Evolutionary conservation across 2,888 invertebrate genomes (phyloP).

Genomic region (Hecatera dysodea): DNA sequence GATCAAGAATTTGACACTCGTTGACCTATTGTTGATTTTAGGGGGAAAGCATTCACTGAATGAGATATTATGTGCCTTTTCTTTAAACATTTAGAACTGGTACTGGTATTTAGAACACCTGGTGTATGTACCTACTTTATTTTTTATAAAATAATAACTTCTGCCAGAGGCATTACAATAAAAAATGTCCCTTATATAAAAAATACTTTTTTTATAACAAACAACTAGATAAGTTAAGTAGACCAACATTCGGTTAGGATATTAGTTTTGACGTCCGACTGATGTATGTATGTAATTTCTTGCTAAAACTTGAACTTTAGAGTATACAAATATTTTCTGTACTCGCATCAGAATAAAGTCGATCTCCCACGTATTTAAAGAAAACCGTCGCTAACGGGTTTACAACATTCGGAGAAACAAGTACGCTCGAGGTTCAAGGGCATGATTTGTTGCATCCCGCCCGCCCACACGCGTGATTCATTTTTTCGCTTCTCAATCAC

Average conservation of each 20-base stretch:
- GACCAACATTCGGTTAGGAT: too few species aligned
- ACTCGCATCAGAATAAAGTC: slow-evolving; percentile 47
- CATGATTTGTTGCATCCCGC: slow-evolving; percentile 83
- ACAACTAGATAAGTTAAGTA: too few species aligned
- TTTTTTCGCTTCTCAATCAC: slow-evolving; percentile 79
- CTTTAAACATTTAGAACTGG: too few species aligned
- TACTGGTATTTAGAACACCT: too few species aligned
- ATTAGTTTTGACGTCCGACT: too few species aligned
- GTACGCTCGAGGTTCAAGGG: slow-evolving; percentile 82
- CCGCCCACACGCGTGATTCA: slow-evolving; percentile 86
- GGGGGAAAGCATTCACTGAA: background rate
- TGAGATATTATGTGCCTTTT: background rate
- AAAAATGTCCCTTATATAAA: too few species aligned
- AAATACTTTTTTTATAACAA: too few species aligned
- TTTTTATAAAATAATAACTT: too few species aligned
- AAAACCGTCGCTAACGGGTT: slow-evolving; percentile 69
- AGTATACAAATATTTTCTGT: background rate
- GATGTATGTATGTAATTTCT: background rate
- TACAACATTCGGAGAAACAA: slow-evolving; percentile 64
- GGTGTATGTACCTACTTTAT: too few species aligned
- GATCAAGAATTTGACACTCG: background rate
- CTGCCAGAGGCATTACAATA: too few species aligned
- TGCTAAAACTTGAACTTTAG: slow-evolving; percentile 14
- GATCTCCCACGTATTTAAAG: slow-evolving; percentile 74
- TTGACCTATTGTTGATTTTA: background rate